Evolutionary conservation across 1,140 invertebrate species (phyloP).

Genomic region (Temnothorax curvispinosus): DNA sequence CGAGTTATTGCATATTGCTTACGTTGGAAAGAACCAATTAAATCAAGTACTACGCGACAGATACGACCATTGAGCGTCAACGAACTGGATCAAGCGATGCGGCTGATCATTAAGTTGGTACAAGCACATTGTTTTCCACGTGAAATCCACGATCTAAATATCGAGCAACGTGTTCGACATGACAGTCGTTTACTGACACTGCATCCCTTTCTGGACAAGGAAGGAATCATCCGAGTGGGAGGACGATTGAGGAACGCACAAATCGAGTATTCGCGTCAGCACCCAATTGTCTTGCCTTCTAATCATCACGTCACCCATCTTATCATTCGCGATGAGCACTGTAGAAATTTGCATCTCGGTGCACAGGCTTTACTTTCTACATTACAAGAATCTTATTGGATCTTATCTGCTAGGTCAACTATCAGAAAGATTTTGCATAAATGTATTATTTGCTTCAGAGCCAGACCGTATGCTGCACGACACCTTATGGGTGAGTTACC

Average conservation of each 20-base stretch:
- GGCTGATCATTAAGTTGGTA: background rate
- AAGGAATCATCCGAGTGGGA: background rate
- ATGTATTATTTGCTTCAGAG: background rate
- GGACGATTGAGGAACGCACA: background rate
- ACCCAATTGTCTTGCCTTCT: background rate
- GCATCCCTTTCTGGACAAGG: background rate
- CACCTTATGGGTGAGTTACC: background rate
- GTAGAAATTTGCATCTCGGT: background rate
- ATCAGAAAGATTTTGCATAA: background rate
- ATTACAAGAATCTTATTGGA: background rate
- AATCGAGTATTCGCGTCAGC: background rate
- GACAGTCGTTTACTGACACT: background rate
- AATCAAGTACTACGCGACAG: too few species aligned
- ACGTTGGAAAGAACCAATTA: background rate
- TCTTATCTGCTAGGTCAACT: background rate
- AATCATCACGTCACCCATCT: background rate
- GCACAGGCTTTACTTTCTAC: background rate
- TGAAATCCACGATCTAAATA: background rate
- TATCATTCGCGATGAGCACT: background rate
- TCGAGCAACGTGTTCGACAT: background rate
- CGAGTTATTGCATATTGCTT: background rate
- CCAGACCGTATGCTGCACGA: background rate
- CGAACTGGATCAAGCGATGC: background rate
- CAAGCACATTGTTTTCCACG: background rate
- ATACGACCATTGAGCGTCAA: background rate